phyloP scores from a whole-genome alignment of 2,888 invertebrate genomes.

The Polymixis flavicincta region DNA sequence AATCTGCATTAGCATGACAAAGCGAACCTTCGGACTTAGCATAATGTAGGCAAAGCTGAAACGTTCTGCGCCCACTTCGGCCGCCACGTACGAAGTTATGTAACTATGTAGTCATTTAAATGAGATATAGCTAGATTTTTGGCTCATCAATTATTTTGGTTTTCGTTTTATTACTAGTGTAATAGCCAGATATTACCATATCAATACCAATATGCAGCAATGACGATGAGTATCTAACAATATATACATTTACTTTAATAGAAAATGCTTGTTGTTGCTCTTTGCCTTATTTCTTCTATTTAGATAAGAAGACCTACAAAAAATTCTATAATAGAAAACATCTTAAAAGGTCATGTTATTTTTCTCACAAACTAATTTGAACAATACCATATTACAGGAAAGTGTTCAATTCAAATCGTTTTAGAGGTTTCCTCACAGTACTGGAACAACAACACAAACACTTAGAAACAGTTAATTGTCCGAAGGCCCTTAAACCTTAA shows the following conservation, averaged over 20 bases:
- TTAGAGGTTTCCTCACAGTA: slow-evolving; percentile 20
- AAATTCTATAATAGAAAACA: neutral
- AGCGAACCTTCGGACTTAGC: slow-evolving; percentile 44
- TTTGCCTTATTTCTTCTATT: neutral
- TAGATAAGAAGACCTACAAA: neutral
- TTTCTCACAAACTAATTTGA: neutral
- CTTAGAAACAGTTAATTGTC: slow-evolving; percentile 16
- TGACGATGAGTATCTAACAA: neutral
- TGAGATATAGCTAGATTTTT: neutral
- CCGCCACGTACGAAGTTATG: slow-evolving; percentile 2
- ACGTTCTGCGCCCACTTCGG: slow-evolving; percentile 1
- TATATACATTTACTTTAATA: neutral
- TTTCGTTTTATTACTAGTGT: too few relatives aligned
- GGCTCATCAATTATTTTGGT: too few relatives aligned
- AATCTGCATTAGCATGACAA: slow-evolving; percentile 59
- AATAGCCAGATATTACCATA: too few relatives aligned
- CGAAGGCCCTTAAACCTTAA: neutral
- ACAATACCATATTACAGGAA: slow-evolving; percentile 4
- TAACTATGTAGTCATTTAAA: slow-evolving; percentile 18
- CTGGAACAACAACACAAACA: slow-evolving; percentile 12
- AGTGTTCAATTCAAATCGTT: slow-evolving; percentile 3
- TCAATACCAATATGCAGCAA: too few relatives aligned
- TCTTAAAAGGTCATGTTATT: neutral
- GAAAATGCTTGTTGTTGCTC: neutral
- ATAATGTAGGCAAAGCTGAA: slow-evolving; percentile 50